Evolutionary conservation across 2,888 invertebrate species (phyloP), one percentile per base, ranked within the genome.

Genomic region (Heliconius charithonia): DNA sequence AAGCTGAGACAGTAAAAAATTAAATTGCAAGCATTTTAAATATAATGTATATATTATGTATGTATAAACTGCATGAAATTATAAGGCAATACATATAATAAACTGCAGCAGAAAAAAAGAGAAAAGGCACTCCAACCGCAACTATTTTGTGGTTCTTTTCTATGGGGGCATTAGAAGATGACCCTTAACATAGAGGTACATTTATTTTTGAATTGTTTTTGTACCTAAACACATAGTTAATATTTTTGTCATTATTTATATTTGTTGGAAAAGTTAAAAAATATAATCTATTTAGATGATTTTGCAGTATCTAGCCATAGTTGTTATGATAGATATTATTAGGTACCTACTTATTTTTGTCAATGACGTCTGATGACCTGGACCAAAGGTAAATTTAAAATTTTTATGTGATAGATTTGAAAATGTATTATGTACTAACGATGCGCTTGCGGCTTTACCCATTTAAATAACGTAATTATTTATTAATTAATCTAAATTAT

Each of bases 1-100:
- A 73, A 76, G 32, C 76, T 62, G 45, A 74, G 41, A 25, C 32
- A 76, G 70, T 59, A 25, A 74, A 63, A 76, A 74, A 73, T 76
- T 67, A 29, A 41, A 74, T 76, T 74, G 70, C 37, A 69, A 56
- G 66, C 63, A 37, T 79, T 37, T 71, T 27, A 63, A 51, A 32
- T 62, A 62, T 25, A 63, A n/a, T 41, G 59, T 59, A 41, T 25
- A 25, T 75, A 7, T 41, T 51, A 22, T 51, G 51, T 51, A 22
- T 22, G 22, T n/a, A 51, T 51, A 16, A 45, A 51, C 45, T 45
- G 45, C 22, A 29, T 27, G 45, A 45, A 37, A 62, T 62, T 67
- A 56, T 67, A 67, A 75, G n/a, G 3, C 25, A 32, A 32, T 37
- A 25, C 37, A 37, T 37, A 9, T 9, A 37, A 37, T 37, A 37